Base-by-base conservation (phyloP, 2,113 vertebrate species). In the Sialia sialis region DNA sequence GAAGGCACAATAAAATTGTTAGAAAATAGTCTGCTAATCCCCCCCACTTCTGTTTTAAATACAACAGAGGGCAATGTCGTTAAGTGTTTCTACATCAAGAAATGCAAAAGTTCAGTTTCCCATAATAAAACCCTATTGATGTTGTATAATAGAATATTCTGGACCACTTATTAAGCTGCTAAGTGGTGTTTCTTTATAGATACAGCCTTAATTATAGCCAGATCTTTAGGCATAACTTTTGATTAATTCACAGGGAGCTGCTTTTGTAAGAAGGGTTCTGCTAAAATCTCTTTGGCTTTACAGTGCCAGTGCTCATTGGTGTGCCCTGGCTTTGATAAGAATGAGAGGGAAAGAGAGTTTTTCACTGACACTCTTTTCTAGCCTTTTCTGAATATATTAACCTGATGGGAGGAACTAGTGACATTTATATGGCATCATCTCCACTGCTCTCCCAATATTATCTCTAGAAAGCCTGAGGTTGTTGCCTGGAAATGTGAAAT, bases 131-230 rank as follows among this genome's bases (percentile, higher is more conserved):
- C 27, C 26, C 36, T 3, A 49, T 76, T 85, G 91, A 92, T 91
- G 78, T 62, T 66, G 62, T 58, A 36, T 84, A 84, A 66, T 60
- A 52, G 60, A 77, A 91, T 69, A 79, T 90, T 92, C 51, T 89
- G 80, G 80, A 8, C 43, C 8, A 20, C 44, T 89, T 84, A 87
- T 68, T 91, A 82, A 69, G 54, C 66, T 87, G 60, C 56, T 92
- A 58, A 94, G 78, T 84, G 25, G 56, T 89, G 39, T 78, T 88
- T 86, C 83, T 96, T 90, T 89, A 59, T 87, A 87, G 80, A 67
- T 94, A 76, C 26, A 56, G 52, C 51, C 59, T 94, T 95, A 93
- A 94, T 92, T 90, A 72, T 3, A 92, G 68, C 76, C 93, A 94
- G 89, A 88, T 92, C 58, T 93, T 90, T 48, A 86, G 60, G 60